Base-by-base conservation (phyloP, 2,113 vertebrate species). In the Recurvirostra avosetta region DNA sequence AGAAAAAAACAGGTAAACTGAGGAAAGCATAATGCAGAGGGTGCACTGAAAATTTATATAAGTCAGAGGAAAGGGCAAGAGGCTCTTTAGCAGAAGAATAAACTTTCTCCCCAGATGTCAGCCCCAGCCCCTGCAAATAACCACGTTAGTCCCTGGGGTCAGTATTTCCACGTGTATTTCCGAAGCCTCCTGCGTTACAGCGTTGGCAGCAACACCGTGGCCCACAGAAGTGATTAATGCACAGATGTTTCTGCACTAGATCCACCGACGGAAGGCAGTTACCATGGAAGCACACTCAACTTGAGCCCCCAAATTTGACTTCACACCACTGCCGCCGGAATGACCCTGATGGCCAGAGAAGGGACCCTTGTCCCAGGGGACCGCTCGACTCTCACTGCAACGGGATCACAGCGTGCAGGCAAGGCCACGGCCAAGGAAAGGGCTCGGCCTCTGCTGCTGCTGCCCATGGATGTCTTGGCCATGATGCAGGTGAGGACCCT, bases 371-470 rank as follows among this genome's bases (percentile, higher is more conserved):
- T 73, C 67, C 49, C 23, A 22, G 3, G 14, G 45, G 21, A 49
- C 4, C 20, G 1, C 0, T 0, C 1, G 16, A 23, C 8, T 1
- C 81, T 18, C 41, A 8, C 27, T 0, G 49, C 49, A 49, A 22
- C 12, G 23, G 49, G 49, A 50, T 50, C 49, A 23, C 49, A 50
- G 49, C 21, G 0, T 3, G 41, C 16, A 32, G 17, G 15, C 30
- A 36, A 45, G 40, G 65, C 20, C 47, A 32, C 0, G 6, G 71
- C 47, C 62, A 38, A 73, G n/a, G 41, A 10, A 29, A 45, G 36
- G 45, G n/a, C 32, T 62, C 76, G 80, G 26, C 13, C 45, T n/a
- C 4, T 1, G 56, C 14, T n/a, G 36, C 19, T 7, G 2, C 1
- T 45, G 36, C 25, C 17, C 38, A 4, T 1, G 15, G 19, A 16